A percentile compares a stretch with the other conserved stretches of the same genome.
Conservation (phyloP, 1,140 invertebrate genomes). For the Zaprionus ornatus region DNA sequence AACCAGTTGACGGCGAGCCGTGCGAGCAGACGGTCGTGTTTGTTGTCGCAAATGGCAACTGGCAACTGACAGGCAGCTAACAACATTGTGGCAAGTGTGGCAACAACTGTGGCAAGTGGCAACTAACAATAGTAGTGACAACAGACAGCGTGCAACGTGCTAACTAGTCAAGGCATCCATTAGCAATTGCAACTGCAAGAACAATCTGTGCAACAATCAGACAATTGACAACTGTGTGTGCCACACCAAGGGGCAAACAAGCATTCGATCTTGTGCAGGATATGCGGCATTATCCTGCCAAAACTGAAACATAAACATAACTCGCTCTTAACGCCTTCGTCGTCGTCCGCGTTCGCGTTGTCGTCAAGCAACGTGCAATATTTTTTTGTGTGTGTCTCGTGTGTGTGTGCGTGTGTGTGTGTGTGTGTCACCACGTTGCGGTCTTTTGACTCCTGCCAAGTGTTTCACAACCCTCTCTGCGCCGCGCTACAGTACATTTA, state of each 20-base stretch:
- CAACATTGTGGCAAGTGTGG: neutral
- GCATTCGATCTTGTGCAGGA: slow-evolving; percentile 23
- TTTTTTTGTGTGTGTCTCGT: slow-evolving; percentile 20
- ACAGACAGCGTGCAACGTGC: neutral
- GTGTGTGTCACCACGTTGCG: slow-evolving; percentile 45
- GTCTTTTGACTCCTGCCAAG: slow-evolving; percentile 26
- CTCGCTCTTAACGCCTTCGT: slow-evolving; percentile 12
- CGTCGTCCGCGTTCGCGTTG: neutral
- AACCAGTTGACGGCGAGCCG: slow-evolving; percentile 81
- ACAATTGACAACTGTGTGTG: neutral
- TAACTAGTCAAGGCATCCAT: neutral
- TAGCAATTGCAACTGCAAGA: slow-evolving; percentile 16
- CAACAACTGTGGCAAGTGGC: neutral
- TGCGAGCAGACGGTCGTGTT: slow-evolving; percentile 82
- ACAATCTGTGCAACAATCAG: neutral
- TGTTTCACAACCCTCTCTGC: slow-evolving; percentile 13
- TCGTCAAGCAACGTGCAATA: slow-evolving; percentile 58
- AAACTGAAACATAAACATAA: slow-evolving; percentile 26
- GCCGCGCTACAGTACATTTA: neutral
- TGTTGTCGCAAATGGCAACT: slow-evolving; percentile 49
- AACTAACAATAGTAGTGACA: neutral
- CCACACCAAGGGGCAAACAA: neutral
- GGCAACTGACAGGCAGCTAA: slow-evolving; percentile 10
- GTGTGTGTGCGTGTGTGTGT: slow-evolving; percentile 2
- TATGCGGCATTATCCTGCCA: slow-evolving; percentile 56